These are phyloP conservation scores for Zaprionus kolodkinae DNA, from an alignment of 1,140 invertebrate genomes.

Conservation along the genomic window DNA sequence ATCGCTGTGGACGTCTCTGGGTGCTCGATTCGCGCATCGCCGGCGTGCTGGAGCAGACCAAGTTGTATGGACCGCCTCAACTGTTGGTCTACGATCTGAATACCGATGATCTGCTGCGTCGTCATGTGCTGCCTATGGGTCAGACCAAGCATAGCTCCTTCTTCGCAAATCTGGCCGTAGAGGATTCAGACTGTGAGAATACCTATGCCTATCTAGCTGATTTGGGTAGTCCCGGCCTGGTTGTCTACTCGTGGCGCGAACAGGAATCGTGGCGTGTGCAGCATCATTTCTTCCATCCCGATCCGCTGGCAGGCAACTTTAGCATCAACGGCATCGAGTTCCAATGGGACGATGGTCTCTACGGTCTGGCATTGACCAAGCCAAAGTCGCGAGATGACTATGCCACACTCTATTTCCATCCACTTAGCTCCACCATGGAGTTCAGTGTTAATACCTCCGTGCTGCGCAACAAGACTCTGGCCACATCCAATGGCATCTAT, in stretches of 20 bases:
- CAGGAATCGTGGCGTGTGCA: conserved; percentile 89
- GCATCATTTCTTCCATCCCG: conserved; percentile 89
- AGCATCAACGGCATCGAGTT: conserved; percentile 90
- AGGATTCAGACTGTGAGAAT: conserved; percentile 88
- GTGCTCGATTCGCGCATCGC: conserved; percentile 90
- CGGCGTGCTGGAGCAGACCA: conserved; percentile 86
- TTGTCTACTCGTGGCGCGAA: conserved; percentile 89
- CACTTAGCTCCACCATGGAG: conserved; percentile 89
- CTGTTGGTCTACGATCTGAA: conserved; percentile 90
- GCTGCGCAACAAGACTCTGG: conserved; percentile 86
- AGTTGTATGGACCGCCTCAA: conserved; percentile 85
- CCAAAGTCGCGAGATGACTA: conserved; percentile 87
- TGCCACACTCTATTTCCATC: conserved; percentile 91
- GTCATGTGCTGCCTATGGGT: conserved; percentile 86
- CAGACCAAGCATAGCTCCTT: conserved; percentile 89
- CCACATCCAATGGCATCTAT: conserved; percentile 85
- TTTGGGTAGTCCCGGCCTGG: conserved; percentile 87
- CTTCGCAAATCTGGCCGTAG: conserved; percentile 90
- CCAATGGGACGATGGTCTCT: conserved; percentile 90
- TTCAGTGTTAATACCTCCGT: conserved; percentile 89
- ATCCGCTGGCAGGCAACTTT: conserved; percentile 89
- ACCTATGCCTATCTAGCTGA: conserved; percentile 89
- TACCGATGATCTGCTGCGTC: conserved; percentile 88
- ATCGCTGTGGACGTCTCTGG: conserved; percentile 91
- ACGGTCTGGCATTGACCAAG: conserved; percentile 88